phyloP scores from a whole-genome alignment of 1,140 invertebrate genomes.

The Panagrolaimus sp. region DNA sequence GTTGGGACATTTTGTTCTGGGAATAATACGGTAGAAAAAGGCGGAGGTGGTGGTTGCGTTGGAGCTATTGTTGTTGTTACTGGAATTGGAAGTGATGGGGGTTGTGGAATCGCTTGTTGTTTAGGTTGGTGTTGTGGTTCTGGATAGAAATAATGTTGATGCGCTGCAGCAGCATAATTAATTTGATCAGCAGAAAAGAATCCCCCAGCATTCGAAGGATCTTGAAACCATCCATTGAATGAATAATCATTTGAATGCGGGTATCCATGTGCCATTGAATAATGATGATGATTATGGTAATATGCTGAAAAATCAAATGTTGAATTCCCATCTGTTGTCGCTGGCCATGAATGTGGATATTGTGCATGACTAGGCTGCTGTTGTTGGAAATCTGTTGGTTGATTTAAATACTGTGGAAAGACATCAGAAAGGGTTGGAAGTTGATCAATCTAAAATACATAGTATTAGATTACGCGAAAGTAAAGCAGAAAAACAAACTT shows the following conservation, averaged over 20 bases:
- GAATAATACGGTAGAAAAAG: neutral
- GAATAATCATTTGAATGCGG: neutral
- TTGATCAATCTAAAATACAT: neutral
- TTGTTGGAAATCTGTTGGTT: neutral
- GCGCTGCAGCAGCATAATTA: no score
- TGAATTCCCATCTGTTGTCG: neutral
- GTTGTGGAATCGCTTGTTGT: no score
- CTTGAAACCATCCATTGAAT: neutral
- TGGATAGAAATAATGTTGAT: no score
- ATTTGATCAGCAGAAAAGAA: no score
- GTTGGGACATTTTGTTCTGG: neutral
- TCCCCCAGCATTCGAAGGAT: neutral
- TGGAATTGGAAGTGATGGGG: neutral
- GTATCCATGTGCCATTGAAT: neutral
- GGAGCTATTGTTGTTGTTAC: neutral
- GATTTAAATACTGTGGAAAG: neutral
- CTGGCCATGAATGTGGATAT: neutral
- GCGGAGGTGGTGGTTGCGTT: neutral
- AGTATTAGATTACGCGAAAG: no score
- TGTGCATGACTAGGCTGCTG: neutral
- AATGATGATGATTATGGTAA: neutral
- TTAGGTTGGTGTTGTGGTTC: no score
- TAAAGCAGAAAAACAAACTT: no score
- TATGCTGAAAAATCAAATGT: neutral
- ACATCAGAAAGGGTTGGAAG: neutral